These are phyloP conservation scores for Scolopax mira DNA, from an alignment of 2,113 vertebrate genomes.

Conservation along the genomic window DNA sequence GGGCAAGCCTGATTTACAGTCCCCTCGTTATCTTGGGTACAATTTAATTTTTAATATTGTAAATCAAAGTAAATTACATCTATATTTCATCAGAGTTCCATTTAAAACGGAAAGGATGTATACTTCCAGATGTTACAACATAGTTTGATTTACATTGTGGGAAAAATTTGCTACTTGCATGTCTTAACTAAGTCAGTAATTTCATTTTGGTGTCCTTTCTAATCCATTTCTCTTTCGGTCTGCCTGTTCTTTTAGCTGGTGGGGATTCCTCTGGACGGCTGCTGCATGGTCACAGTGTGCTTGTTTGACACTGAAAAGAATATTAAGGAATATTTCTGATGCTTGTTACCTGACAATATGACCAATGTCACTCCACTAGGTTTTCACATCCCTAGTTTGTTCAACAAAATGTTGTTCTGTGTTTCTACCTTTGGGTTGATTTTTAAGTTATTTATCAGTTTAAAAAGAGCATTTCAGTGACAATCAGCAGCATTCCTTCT, in stretches of 20 bases:
- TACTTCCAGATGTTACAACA: not conserved
- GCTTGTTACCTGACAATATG: not conserved
- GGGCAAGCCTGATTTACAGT: not conserved
- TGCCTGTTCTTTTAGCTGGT: not conserved
- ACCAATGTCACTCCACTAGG: not conserved
- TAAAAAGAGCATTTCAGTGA: not conserved
- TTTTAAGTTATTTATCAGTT: not conserved
- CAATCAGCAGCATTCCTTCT: not conserved
- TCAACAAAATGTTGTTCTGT: not conserved
- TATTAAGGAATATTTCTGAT: not conserved
- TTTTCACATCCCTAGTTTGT: not conserved
- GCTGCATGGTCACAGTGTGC: fast-evolving
- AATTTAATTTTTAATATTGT: not conserved
- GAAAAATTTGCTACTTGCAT: not conserved
- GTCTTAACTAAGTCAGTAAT: not conserved
- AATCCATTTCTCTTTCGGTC: not conserved
- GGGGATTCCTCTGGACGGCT: not conserved
- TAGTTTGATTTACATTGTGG: not conserved
- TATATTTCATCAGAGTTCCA: not conserved
- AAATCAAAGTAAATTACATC: not conserved
- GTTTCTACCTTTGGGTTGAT: not conserved
- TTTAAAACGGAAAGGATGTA: not conserved
- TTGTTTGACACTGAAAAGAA: not conserved
- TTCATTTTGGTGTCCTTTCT: not conserved
- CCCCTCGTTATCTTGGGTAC: not conserved